phyloP scores from a whole-genome alignment of 2,797 vertebrate species.

The Catharus ustulatus region DNA sequence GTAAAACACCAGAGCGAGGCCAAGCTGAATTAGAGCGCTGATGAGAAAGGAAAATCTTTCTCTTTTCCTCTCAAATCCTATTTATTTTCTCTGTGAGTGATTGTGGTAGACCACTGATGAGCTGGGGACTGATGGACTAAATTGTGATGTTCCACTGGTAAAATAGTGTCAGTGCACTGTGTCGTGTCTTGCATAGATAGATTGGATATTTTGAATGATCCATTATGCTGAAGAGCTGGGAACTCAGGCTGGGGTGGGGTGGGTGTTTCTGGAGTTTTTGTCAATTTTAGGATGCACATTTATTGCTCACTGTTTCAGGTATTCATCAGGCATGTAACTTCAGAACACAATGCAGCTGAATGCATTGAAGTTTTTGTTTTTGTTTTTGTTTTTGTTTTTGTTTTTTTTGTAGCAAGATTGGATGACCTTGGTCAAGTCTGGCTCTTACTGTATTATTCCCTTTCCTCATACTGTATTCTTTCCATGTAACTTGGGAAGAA shows the following conservation, averaged over 20 bases:
- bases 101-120: slow-evolving; percentile 1
- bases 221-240: background rate
- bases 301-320: background rate
- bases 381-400: too few species aligned
- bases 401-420: background rate
- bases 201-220: background rate
- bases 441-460: slow-evolving; percentile 59
- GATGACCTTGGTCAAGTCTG: slow-evolving; percentile 38
- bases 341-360: background rate
- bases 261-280: background rate
- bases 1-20: background rate
- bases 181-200: background rate
- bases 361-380: background rate
- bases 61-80: slow-evolving; percentile 22
- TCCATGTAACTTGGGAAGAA: background rate
- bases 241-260: background rate
- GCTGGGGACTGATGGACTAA: background rate
- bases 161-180: background rate
- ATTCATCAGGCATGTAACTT: background rate
- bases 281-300: background rate
- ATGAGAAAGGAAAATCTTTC: background rate
- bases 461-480: slow-evolving; percentile 27
- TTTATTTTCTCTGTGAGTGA: slow-evolving; percentile 52
- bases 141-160: background rate
- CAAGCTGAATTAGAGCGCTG: background rate